phyloP scores from a whole-genome alignment of 2,113 vertebrate species.

The Oryzias melastigma region DNA sequence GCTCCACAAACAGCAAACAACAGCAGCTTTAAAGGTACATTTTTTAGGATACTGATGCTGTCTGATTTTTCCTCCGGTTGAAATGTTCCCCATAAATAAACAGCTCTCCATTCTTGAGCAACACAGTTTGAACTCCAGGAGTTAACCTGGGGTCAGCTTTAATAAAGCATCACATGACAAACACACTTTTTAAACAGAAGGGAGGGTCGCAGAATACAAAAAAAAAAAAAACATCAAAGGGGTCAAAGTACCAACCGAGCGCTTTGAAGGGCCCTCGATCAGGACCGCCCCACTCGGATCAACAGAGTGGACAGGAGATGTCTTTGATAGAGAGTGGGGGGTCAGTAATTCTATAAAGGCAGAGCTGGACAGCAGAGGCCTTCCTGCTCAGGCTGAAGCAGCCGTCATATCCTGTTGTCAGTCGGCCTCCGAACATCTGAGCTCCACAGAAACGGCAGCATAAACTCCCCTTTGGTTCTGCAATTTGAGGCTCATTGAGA shows the following conservation, averaged over 20 bases:
- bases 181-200: slow-evolving; percentile 11
- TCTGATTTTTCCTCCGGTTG: slow-evolving; percentile 21
- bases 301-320: slow-evolving; percentile 16
- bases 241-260: slow-evolving; percentile 14
- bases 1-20: slow-evolving; percentile 34
- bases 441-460: slow-evolving; percentile 34
- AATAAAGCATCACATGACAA: slow-evolving; percentile 31
- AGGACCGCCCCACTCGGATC: slow-evolving; percentile 2
- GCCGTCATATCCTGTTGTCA: no score
- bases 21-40: slow-evolving; percentile 53
- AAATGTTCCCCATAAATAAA: slow-evolving; percentile 1
- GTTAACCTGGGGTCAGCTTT: slow-evolving; percentile 32
- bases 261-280: slow-evolving; percentile 36
- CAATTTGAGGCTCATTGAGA: slow-evolving; percentile 72
- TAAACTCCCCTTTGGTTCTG: slow-evolving; percentile 63
- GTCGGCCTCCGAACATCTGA: no score
- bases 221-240: slow-evolving; percentile 38
- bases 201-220: slow-evolving; percentile 28
- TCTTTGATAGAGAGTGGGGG: slow-evolving; percentile 38
- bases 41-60: no score
- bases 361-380: not conserved
- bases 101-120: slow-evolving; percentile 9
- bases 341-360: slow-evolving; percentile 32
- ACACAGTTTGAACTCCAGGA: not conserved
- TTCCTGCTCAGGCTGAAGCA: not conserved